Evolutionary conservation across 2,797 vertebrate genomes (phyloP), one percentile per base, ranked within the genome.

Genomic region (Lepilemur septentrionalis): DNA sequence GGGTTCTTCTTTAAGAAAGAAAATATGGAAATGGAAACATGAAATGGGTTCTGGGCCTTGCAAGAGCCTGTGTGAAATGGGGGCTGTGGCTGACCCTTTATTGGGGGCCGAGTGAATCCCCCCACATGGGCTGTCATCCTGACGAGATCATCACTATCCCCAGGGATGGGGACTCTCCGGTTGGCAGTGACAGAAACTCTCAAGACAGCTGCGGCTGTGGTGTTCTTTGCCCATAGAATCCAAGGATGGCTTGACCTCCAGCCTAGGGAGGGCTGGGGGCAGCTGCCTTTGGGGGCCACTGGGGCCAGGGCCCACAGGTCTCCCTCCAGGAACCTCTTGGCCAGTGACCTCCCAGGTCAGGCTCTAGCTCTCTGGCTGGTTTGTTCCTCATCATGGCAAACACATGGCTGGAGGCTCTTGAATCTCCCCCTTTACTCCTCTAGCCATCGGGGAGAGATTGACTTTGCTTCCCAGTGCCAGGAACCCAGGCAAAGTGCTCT

Each of bases 51-150:
- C 43, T 25, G 50, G 85, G 59, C 23, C 72, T 79, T 43, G 12
- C 22, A 3, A 61, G 43, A 38, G 61, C 23, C 9, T 1, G 1
- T 43, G 81, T 50, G 6, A 52, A 20, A 25, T 32, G 55, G 43
- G 28, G n/a, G 13, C 35, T 3, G 48, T 2, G 0, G 20, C 8
- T 0, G 35, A 15, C 20, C 14, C 43, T 57, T 35, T 32, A 4
- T 22, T 2, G 41, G 79, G 65, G 10, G 7, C 43, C 0, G 0
- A n/a, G 70, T 2, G 6, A 38, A 4, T 30, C 8, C 10, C 7
- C 23, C 20, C 0, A 4, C 0, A 11, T 35, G 50, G 43, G 35
- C 46, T 0, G 0, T 23, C 12, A 10, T 23, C 6, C 4, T 4
- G 65, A 57, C 2, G 30, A 46, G 52, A 1, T 0, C 50, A 0